phyloP scores from a whole-genome alignment of 2,888 invertebrate species.

The Alsophila aescularia region DNA sequence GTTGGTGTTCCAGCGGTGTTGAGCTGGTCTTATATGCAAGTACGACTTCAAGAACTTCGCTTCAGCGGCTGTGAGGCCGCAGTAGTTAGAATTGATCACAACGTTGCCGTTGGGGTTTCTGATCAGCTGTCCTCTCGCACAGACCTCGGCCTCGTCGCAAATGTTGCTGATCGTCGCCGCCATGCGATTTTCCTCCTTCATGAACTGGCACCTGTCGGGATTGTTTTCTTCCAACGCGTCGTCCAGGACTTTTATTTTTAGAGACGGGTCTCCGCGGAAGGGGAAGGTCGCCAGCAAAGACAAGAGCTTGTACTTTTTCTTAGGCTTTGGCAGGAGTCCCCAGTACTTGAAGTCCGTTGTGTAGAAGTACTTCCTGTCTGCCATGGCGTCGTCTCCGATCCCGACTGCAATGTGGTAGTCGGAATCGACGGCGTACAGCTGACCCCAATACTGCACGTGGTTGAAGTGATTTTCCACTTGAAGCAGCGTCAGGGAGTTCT shows the following conservation, averaged over 20 bases:
- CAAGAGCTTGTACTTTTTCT: constrained; percentile 72
- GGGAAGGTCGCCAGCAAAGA: constrained; percentile 73
- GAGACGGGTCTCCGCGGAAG: constrained; percentile 80
- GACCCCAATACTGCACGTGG: constrained; percentile 94
- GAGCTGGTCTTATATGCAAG: constrained; percentile 89
- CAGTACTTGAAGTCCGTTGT: constrained; percentile 89
- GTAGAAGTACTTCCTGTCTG: constrained; percentile 90
- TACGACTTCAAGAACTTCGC: constrained; percentile 89
- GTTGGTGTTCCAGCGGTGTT: constrained; percentile 90
- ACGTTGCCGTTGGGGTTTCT: constrained; percentile 89
- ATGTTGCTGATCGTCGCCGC: constrained; percentile 89
- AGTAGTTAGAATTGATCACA: constrained; percentile 88
- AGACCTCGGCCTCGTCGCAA: constrained; percentile 89
- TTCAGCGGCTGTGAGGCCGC: constrained; percentile 87
- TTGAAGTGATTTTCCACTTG: constrained; percentile 94
- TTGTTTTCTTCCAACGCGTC: constrained; percentile 69
- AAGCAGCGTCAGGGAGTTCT: constrained; percentile 90
- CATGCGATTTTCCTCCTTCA: constrained; percentile 92
- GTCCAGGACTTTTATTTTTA: constrained; percentile 78
- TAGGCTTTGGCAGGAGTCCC: constrained; percentile 78
- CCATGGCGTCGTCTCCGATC: constrained; percentile 89
- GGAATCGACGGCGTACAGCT: constrained; percentile 88
- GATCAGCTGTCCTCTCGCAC: constrained; percentile 91
- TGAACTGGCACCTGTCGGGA: constrained; percentile 72
- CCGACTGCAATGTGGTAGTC: constrained; percentile 95